Base-by-base conservation (phyloP, 1,140 invertebrate genomes). In the Trichonephila clavata region DNA sequence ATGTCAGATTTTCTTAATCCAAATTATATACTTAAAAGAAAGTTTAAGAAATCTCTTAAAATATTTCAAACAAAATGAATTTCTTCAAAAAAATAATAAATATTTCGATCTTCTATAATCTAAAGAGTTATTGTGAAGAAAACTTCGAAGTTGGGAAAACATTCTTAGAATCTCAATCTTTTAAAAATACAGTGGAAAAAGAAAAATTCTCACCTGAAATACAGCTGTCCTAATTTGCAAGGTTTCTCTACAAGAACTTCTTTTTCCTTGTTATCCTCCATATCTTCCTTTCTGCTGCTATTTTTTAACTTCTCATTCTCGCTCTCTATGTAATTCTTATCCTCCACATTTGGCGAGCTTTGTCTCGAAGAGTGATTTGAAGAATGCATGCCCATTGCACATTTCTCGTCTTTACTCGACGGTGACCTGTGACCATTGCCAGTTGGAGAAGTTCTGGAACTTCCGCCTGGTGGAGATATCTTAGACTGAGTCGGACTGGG, bases 201-300 rank as follows among this genome's bases (percentile, higher is more conserved):
- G n/a, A 86, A 20, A n/a, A 60, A 10, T 3, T 3, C 61, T 92
- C 39, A 93, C 92, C 87, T 98, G 95, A 98, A 99, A 93, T 98
- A 97, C 93, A 99, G 96, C 89, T 98, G 97, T 1, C 98, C 98
- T 80, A 99, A 96, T 94, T 97, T 97, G 61, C 96, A 96, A 61
- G 96, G 87, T 84, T 95, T 95, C 86, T 96, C 96, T 3, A 95
- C 90, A 59, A 95, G 94, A 50, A 95, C 89, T 50, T 95, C 94
- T 27, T 94, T 94, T 20, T 94, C 94, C 14, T 95, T 94, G 20
- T 95, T 95, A 21, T 95, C 94, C 32, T 95, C 94, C 89, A 97
- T 96, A 77, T 97, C 97, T 93, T 97, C 97, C 81, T 96, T 97
- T 4, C 97, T 96, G 63, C 95, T 95, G 68, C 92, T 94, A 1